Conservation (phyloP, 2,797 vertebrate genomes). For the Chloroceryle inda region DNA sequence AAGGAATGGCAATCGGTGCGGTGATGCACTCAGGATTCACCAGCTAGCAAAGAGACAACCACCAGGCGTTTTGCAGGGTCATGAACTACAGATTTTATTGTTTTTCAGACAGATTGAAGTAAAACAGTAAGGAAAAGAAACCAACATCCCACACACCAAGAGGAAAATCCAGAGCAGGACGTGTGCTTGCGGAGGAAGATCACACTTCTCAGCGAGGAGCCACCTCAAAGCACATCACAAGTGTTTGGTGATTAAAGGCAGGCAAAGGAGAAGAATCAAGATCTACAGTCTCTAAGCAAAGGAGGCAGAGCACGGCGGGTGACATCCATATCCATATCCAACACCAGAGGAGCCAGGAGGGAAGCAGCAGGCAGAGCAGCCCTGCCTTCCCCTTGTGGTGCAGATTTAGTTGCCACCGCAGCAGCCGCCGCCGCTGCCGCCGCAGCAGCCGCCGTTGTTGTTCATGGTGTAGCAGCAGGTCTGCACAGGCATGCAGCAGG, state of each 20-base stretch:
- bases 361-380: neutral
- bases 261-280: neutral
- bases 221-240: neutral
- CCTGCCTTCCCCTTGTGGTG: rapidly evolving
- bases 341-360: rapidly evolving
- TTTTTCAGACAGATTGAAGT: neutral
- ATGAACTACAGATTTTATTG: slow-evolving; percentile 48
- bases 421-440: neutral
- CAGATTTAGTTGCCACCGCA: neutral
- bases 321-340: rapidly evolving
- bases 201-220: rapidly evolving
- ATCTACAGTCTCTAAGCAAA: neutral
- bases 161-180: neutral
- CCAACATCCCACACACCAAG: neutral
- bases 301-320: rapidly evolving
- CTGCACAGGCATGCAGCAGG: neutral
- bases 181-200: neutral
- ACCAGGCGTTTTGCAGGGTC: slow-evolving; percentile 2
- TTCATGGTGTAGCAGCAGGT: neutral
- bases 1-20: rapidly evolving
- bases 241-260: neutral
- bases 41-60: neutral
- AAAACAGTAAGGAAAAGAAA: neutral
- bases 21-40: neutral
- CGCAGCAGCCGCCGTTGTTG: neutral